Percentiles rank a stretch among this genome's conserved stretches.
These are phyloP conservation scores for Drosophila villosipedis DNA, from an alignment of 2,888 invertebrate species.

Conservation along the genomic window DNA sequence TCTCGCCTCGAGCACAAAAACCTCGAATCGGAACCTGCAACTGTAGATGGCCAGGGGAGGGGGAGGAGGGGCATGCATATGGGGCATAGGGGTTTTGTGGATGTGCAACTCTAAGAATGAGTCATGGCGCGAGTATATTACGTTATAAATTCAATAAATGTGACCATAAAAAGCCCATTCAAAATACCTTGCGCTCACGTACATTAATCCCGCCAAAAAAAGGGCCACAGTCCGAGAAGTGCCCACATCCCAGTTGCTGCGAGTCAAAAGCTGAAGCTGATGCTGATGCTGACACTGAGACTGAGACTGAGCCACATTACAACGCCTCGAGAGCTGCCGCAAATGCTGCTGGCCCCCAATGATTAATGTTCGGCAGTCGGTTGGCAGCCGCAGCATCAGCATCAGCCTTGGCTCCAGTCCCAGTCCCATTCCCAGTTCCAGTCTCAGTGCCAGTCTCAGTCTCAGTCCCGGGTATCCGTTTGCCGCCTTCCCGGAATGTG, in stretches of 20 bases:
- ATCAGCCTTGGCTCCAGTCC: slow-evolving; percentile 56
- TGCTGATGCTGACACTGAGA: not conserved
- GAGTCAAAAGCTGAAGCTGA: not conserved
- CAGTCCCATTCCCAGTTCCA: slow-evolving; percentile 34
- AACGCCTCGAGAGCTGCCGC: slow-evolving; percentile 69
- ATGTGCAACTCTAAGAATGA: slow-evolving; percentile 52
- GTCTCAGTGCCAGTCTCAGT: slow-evolving; percentile 33
- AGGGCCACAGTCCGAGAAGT: slow-evolving; percentile 7
- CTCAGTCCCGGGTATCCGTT: slow-evolving; percentile 7
- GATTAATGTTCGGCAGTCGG: slow-evolving; percentile 76
- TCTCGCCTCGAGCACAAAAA: not conserved
- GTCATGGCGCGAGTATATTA: slow-evolving; percentile 76
- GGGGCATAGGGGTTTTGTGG: not conserved
- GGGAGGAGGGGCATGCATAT: not conserved
- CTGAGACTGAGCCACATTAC: slow-evolving; percentile 60
- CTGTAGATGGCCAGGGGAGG: not conserved
- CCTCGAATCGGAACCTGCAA: slow-evolving; percentile 12
- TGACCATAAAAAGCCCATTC: slow-evolving; percentile 81
- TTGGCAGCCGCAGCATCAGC: slow-evolving; percentile 34
- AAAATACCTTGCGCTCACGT: slow-evolving; percentile 71
- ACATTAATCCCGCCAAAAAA: slow-evolving; percentile 70
- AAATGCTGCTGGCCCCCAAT: slow-evolving; percentile 59
- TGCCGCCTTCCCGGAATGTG: slow-evolving; percentile 71
- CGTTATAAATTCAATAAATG: slow-evolving; percentile 82
- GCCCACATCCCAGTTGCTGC: not conserved